Conservation (phyloP, 2,797 vertebrate species). For the Macropus fuliginosus region DNA sequence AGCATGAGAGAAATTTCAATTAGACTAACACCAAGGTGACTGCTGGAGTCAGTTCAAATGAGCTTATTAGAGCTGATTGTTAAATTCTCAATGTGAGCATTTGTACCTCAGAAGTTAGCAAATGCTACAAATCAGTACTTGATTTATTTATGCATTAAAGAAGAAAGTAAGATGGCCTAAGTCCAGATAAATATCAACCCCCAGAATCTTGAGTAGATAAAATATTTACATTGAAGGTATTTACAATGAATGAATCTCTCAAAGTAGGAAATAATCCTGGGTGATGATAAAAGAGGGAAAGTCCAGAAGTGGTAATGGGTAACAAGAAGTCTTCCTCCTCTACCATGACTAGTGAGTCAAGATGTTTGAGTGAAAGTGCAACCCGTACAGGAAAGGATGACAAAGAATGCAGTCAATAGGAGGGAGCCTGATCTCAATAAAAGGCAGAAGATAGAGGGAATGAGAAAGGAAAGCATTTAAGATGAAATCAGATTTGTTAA, state of each 20-base stretch:
- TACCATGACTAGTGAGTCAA: not conserved
- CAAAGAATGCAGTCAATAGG: not conserved
- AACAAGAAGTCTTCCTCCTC: not conserved
- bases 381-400: not conserved
- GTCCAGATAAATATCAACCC: not conserved
- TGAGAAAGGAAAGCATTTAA: not conserved
- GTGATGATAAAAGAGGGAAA: not conserved
- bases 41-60: not conserved
- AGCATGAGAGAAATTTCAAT: not conserved
- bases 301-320: not conserved
- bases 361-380: not conserved
- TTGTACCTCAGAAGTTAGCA: not conserved
- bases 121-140: not conserved
- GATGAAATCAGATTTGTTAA: not conserved
- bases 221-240: not conserved
- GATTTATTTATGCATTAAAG: not conserved
- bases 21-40: not conserved
- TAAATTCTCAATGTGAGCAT: not conserved
- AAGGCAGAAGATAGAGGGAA: not conserved
- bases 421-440: not conserved
- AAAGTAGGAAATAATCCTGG: not conserved
- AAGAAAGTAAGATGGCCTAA: not conserved
- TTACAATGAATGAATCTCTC: not conserved
- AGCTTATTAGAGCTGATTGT: not conserved
- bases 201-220: not conserved